Base-by-base conservation (phyloP, 2,888 invertebrate species). In the Diadegma fenestrale region DNA sequence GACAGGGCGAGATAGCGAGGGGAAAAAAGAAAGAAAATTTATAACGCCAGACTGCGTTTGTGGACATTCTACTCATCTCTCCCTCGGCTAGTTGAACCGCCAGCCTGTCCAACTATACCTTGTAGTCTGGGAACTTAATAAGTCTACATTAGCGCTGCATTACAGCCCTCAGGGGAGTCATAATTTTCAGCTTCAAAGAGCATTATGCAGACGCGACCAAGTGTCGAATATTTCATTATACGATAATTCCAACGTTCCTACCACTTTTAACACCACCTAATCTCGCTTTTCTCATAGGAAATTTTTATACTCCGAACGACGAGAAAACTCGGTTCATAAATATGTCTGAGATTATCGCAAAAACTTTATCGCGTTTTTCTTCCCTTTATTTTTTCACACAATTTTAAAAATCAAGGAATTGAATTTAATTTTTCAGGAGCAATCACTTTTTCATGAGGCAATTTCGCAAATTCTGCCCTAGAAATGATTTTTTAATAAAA, bases 201-300 rank as follows among this genome's bases (percentile, higher is more conserved):
- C 51, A 79, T 71, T 63, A 58, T 54, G 19, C 30, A 71, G 51
- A 71, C 68, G 68, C 73, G 63, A 48, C 73, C 61, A 22, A 54
- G 73, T 66, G 54, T 75, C 75, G 80, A 48, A 71, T 71, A 79
- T 71, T 80, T 76, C 80, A 68, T 84, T 76, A 76, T 64, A 43
- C 69, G 10, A 43, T 68, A 61, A 58, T 69, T 58, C 22, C 51
- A 76, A 19, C 66, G 14, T 48, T 77, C 37, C 54, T 41, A n/a
- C 58, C 41, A 58, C 58, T 33, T 73, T 41, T 54, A 58, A 6
- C 37, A 41, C 30, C 17, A 19, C 41, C 54, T n/a, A 58, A n/a
- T 43, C 61, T 61, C 43, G 26, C 43, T 7, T 19, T 33, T 37
- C 33, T n/a, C 43, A 68, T 43, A 22, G 7, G 7, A 68, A 17